These are phyloP conservation scores for Leptosomus discolor DNA, from an alignment of 2,113 vertebrate genomes.

Conservation along the genomic window DNA sequence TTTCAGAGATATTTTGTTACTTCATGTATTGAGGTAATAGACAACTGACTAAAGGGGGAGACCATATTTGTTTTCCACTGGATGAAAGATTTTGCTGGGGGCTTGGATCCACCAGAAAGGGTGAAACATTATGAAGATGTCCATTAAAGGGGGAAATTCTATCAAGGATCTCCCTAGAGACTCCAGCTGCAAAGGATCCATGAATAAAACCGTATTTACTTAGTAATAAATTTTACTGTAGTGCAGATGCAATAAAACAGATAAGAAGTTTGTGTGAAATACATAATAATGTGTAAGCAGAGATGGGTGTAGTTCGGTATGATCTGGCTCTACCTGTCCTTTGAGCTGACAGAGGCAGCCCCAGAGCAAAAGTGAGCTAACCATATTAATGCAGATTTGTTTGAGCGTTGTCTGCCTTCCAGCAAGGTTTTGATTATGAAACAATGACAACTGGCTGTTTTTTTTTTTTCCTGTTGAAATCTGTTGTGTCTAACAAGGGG, in stretches of 20 bases:
- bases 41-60: not conserved
- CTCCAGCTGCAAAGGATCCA: not conserved
- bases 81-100: not conserved
- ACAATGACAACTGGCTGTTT: not conserved
- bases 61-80: not conserved
- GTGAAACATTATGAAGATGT: not conserved
- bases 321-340: not conserved
- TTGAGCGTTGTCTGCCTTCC: not conserved
- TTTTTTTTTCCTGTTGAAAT: not conserved
- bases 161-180: not conserved
- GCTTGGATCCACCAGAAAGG: not conserved
- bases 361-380: not conserved
- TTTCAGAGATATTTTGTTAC: not conserved
- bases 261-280: not conserved
- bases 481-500: not conserved
- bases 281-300: not conserved
- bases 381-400: not conserved
- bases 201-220: not conserved
- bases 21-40: not conserved
- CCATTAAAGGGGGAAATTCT: not conserved
- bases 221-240: not conserved
- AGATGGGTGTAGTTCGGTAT: not conserved
- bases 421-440: not conserved
- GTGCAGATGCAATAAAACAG: not conserved
- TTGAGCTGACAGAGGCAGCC: not conserved